Base-by-base conservation (phyloP, 2,113 vertebrate genomes). In the Coreoperca whiteheadi region DNA sequence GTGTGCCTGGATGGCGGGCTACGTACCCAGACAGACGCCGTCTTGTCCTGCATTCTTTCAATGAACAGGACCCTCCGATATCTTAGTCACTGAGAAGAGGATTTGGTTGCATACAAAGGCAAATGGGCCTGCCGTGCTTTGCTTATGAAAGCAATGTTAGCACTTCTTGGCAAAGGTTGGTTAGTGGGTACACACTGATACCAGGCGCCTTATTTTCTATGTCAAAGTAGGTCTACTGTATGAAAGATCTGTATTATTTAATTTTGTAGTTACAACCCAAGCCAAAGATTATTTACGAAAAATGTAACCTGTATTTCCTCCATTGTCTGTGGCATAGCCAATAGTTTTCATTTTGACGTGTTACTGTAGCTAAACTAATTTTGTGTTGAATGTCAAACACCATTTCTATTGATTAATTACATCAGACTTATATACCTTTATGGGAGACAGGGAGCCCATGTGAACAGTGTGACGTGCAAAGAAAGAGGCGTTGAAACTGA, bases 1-100 rank as follows among this genome's bases (percentile, higher is more conserved):
- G 77, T 92, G 91, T 84, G 88, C 86, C 86, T 64, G 84, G 87
- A 81, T 71, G 83, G 77, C 66, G 53, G 87, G 76, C 84, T 86
- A 60, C 74, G 57, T 85, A 86, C 86, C 74, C 84, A 95, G 93
- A 95, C 95, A 91, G 94, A 94, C 91, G 91, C 84, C 90, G 87
- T 92, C 88, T 89, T 93, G 93, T 95, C 91, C 91, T 87, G 88
- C 91, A 94, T 95, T 95, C 93, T 88, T 94, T 83, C 89, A 77
- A 80, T 77, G 88, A 93, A 92, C 85, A 87, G 85, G 89, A 91
- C 89, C 92, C 87, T 87, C 71, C 60, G 74, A 94, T 92, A 93
- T 89, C 76, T 88, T 65, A 79, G 77, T 84, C 69, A 73, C 67
- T 48, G 66, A 86, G 86, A 78, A 39, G 75, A 57, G 75, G 89